phyloP scores from a whole-genome alignment of 2,888 invertebrate species.

The Pasiphila rectangulata region DNA sequence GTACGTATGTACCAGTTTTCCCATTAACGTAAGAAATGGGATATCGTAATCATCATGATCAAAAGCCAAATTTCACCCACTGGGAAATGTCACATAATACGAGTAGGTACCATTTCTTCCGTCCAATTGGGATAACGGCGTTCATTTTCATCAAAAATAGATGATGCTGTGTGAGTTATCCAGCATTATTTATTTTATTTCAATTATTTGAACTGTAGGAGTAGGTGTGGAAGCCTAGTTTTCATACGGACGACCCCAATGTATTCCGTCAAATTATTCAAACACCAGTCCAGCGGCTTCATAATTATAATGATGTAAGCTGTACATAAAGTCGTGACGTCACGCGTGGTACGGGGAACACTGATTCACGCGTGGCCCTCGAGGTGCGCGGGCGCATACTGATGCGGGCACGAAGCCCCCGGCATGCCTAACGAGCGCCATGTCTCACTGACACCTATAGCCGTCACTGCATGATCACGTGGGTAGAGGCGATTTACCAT shows the following conservation, averaged over 20 bases:
- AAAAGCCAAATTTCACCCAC: no score
- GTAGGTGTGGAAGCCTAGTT: no score
- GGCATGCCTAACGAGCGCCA: constrained; percentile 60
- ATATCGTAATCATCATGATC: no score
- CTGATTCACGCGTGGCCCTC: constrained; percentile 73
- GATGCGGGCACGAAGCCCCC: constrained; percentile 58
- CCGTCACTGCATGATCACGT: constrained; percentile 37
- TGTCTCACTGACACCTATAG: constrained; percentile 56
- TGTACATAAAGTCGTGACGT: constrained; percentile 75
- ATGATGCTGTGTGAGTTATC: no score
- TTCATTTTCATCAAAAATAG: no score
- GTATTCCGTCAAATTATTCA: constrained; percentile 38
- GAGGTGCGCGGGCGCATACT: constrained; percentile 74
- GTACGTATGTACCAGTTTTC: no score
- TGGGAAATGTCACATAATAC: no score
- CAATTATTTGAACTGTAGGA: no score
- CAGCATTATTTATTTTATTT: no score
- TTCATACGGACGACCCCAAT: not conserved
- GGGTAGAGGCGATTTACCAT: constrained; percentile 33
- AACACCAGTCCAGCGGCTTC: constrained; percentile 61
- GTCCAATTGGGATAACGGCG: no score
- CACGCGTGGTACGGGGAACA: constrained; percentile 60
- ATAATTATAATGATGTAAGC: constrained; percentile 65
- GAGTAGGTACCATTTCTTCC: no score
- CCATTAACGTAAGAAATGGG: no score